Evolutionary conservation across 2,797 vertebrate genomes (phyloP).

Genomic region (Oryzias dopingdopingensis): DNA sequence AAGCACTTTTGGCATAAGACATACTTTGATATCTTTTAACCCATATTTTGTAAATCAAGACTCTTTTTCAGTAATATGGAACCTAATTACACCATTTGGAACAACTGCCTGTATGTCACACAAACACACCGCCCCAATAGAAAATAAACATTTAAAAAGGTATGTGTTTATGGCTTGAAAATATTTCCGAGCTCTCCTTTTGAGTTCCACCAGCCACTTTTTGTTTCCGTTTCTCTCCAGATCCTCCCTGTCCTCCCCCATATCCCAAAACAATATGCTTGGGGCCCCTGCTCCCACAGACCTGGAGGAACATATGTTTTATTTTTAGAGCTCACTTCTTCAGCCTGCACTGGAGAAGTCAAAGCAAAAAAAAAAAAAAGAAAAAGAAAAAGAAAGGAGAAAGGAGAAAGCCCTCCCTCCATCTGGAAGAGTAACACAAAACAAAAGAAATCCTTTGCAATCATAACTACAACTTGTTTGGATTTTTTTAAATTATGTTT

Average conservation of each 20-base stretch:
- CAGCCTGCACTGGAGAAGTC: constrained; percentile 55
- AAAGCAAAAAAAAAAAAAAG: constrained; percentile 30
- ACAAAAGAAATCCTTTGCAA: constrained; percentile 22
- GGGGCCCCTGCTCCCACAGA: constrained; percentile 69
- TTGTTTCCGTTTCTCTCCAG: constrained; percentile 51
- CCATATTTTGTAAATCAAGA: constrained; percentile 22
- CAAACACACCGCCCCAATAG: constrained; percentile 22
- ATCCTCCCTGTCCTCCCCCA: constrained; percentile 70
- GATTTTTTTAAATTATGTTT: neutral
- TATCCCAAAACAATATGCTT: constrained; percentile 75
- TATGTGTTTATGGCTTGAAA: constrained; percentile 12
- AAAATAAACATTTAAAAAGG: neutral
- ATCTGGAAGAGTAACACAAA: constrained; percentile 51
- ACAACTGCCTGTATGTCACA: constrained; percentile 5
- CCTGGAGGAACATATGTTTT: constrained; percentile 78
- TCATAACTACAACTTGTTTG: neutral
- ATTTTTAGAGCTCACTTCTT: constrained; percentile 77
- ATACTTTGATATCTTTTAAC: constrained; percentile 10
- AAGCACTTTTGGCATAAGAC: constrained; percentile 6
- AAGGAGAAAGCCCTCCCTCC: constrained; percentile 47
- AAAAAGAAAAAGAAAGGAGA: neutral
- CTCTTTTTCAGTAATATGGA: constrained; percentile 46
- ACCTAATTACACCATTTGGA: constrained; percentile 27
- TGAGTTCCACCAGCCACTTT: constrained; percentile 33
- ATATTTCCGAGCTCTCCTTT: constrained; percentile 25